Evolutionary conservation across 2,113 vertebrate species (phyloP).

Genomic region (Notechis scutatus): DNA sequence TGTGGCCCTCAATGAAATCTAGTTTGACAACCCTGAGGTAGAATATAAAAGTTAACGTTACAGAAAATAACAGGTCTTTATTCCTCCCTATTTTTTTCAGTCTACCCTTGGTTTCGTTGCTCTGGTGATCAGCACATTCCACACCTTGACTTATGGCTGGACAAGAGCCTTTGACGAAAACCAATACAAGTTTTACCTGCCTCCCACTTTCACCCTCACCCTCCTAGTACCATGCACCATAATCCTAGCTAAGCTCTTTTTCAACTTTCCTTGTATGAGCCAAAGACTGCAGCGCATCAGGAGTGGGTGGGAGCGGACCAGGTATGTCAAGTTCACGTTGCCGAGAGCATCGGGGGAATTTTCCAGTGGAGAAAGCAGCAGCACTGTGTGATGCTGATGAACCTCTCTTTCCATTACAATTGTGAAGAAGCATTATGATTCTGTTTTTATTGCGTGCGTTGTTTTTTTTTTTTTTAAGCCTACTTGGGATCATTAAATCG

Average conservation of each 20-base stretch:
- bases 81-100: constrained; percentile 62
- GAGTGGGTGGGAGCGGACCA: constrained; percentile 85
- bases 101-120: constrained; percentile 85
- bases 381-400: constrained; percentile 58
- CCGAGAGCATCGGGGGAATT: constrained; percentile 39
- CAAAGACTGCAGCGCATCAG: constrained; percentile 79
- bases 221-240: constrained; percentile 76
- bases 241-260: constrained; percentile 76
- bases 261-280: constrained; percentile 78
- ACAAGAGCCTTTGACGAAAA: constrained; percentile 75
- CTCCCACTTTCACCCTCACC: constrained; percentile 86
- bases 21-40: no score
- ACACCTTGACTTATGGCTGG: constrained; percentile 88
- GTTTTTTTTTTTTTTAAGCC: constrained; percentile 41
- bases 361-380: constrained; percentile 53
- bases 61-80: background rate
- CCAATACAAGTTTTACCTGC: constrained; percentile 85
- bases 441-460: constrained; percentile 22
- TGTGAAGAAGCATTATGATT: constrained; percentile 41
- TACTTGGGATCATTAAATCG: constrained; percentile 28
- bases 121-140: constrained; percentile 80
- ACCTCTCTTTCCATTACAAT: background rate
- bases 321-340: constrained; percentile 60
- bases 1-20: no score
- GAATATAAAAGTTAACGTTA: background rate